A percentile compares a stretch with the other conserved stretches of the same genome.
phyloP scores from a whole-genome alignment of 1,140 invertebrate genomes.

The Pseudomyrmex flavicornis region DNA sequence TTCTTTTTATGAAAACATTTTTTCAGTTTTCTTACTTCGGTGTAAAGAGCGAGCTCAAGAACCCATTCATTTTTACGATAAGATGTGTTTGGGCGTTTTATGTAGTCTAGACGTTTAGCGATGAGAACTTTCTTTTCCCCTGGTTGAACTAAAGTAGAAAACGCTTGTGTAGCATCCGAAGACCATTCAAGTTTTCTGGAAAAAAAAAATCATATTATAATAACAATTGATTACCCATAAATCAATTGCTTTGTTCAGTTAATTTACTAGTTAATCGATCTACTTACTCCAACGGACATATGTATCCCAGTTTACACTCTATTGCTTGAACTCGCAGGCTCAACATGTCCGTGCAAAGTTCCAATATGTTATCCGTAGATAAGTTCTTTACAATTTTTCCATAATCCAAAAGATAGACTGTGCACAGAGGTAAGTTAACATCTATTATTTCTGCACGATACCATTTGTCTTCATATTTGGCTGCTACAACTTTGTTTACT shows the following conservation, averaged over 20 bases:
- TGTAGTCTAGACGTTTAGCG: no score
- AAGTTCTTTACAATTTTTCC: constrained; percentile 89
- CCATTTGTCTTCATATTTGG: constrained; percentile 91
- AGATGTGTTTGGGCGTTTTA: no score
- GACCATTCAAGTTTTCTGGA: no score
- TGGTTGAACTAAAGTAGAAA: no score
- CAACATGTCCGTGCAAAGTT: constrained; percentile 90
- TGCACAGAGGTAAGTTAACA: constrained; percentile 84
- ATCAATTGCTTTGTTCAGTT: neutral
- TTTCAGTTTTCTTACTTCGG: no score
- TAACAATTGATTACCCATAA: neutral
- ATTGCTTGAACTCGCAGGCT: constrained; percentile 91
- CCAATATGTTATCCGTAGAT: constrained; percentile 87
- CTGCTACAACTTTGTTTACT: constrained; percentile 91
- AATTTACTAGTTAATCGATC: neutral
- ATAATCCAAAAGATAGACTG: constrained; percentile 93
- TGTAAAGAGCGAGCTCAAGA: constrained; percentile 86
- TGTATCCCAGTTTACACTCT: constrained; percentile 91
- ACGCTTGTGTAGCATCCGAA: no score
- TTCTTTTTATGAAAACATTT: no score
- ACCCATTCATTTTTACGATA: constrained; percentile 85
- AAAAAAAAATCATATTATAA: neutral
- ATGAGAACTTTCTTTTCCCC: no score
- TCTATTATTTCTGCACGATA: constrained; percentile 87
- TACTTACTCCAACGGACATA: constrained; percentile 86